Evolutionary conservation across 2,888 invertebrate species (phyloP).

Genomic region (Perdita meconis): DNA sequence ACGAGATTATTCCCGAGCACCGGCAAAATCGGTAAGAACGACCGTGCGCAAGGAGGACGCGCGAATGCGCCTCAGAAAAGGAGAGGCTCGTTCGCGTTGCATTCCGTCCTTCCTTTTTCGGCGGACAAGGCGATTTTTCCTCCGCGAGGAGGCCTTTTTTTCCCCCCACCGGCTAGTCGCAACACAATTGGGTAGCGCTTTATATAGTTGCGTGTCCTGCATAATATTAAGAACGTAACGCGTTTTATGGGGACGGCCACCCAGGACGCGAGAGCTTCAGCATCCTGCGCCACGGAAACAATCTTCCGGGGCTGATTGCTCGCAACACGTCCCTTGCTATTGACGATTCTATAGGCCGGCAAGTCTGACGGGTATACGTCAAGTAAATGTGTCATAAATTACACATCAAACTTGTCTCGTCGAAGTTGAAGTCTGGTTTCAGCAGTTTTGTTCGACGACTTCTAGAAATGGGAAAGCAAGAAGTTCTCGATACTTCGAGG

Average conservation of each 20-base stretch:
- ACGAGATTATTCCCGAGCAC: conserved; percentile 55
- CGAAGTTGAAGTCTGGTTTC: too few species aligned
- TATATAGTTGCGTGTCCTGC: conserved; percentile 75
- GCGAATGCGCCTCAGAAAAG: conserved; percentile 30
- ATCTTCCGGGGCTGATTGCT: conserved; percentile 46
- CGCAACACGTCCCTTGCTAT: conserved; percentile 35
- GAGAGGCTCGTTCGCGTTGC: conserved; percentile 51
- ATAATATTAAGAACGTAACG: conserved; percentile 79
- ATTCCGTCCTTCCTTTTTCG: conserved; percentile 56
- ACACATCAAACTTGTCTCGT: background rate
- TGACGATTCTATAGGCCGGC: conserved; percentile 42
- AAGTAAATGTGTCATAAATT: conserved; percentile 2
- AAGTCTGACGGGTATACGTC: background rate
- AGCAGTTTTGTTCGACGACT: too few species aligned
- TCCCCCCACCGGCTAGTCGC: conserved; percentile 38
- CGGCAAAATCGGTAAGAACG: conserved; percentile 54
- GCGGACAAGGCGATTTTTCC: conserved; percentile 58
- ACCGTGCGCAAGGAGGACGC: conserved; percentile 49
- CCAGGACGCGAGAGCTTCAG: conserved; percentile 69
- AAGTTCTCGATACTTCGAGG: too few species aligned
- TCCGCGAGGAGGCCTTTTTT: conserved; percentile 33
- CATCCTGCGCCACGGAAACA: conserved; percentile 23
- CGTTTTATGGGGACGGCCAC: conserved; percentile 77
- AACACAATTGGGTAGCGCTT: conserved; percentile 74
- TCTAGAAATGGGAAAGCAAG: too few species aligned